phyloP scores from a whole-genome alignment of 2,888 invertebrate genomes.

The Apotomis betuletana region DNA sequence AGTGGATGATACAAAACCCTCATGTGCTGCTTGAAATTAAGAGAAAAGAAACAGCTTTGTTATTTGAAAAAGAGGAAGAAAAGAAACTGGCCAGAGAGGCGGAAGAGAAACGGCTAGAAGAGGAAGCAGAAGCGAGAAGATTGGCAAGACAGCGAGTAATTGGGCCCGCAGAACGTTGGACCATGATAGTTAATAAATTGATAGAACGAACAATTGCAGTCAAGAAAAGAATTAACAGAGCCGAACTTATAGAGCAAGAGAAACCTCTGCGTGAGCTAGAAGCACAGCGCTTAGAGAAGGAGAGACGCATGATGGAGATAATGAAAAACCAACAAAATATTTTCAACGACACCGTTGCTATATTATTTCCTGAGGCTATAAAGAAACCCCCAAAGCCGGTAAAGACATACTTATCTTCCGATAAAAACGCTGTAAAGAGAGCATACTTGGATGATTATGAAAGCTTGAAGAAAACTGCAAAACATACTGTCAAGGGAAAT shows the following conservation, averaged over 20 bases:
- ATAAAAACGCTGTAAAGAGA: constrained; percentile 66
- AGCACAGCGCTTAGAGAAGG: constrained; percentile 82
- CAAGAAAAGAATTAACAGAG: constrained; percentile 85
- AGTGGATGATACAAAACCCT: constrained; percentile 79
- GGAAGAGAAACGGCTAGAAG: constrained; percentile 76
- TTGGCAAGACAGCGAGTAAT: constrained; percentile 67
- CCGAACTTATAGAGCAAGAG: constrained; percentile 84
- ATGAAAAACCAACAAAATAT: constrained; percentile 84
- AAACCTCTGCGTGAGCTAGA: constrained; percentile 85
- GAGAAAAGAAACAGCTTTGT: constrained; percentile 69
- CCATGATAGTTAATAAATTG: constrained; percentile 85
- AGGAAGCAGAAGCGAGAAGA: constrained; percentile 78
- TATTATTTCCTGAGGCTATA: constrained; percentile 85
- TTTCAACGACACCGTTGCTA: constrained; percentile 86
- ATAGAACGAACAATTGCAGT: constrained; percentile 85
- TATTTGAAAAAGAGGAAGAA: constrained; percentile 74
- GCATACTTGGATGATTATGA: constrained; percentile 71
- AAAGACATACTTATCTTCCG: constrained; percentile 72
- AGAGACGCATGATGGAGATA: constrained; percentile 81
- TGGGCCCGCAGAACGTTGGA: constrained; percentile 83
- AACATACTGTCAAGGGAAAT: constrained; percentile 72
- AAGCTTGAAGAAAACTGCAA: constrained; percentile 58
- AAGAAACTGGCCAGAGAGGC: constrained; percentile 67
- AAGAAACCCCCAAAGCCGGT: constrained; percentile 73
- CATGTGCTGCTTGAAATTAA: constrained; percentile 69